Evolutionary conservation across 2,888 invertebrate species (phyloP).

Genomic region (Sympetrum striolatum): DNA sequence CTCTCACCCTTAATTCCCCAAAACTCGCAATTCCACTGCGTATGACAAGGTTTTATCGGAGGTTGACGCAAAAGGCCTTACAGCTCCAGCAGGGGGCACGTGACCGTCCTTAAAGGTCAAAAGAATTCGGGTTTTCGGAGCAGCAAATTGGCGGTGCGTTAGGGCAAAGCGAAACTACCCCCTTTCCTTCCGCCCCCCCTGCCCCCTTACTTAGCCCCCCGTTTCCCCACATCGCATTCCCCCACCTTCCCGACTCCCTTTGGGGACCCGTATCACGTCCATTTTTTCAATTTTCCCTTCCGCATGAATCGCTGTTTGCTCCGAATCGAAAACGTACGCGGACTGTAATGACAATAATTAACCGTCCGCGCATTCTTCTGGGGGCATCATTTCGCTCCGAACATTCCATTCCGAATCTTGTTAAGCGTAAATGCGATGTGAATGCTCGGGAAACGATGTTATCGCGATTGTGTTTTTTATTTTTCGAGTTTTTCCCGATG

Average conservation of each 20-base stretch:
- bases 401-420: background rate
- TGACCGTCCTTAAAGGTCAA: background rate
- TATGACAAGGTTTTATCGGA: background rate
- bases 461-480: background rate
- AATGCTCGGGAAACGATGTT: background rate
- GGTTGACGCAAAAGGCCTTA: background rate
- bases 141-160: background rate
- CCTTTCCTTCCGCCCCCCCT: background rate
- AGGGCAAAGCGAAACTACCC: background rate
- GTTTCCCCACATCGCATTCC: background rate
- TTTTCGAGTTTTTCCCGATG: background rate
- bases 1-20: background rate
- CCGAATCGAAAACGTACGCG: background rate
- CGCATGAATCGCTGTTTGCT: background rate
- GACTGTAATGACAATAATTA: background rate
- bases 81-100: background rate
- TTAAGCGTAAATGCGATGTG: background rate
- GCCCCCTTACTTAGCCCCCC: background rate
- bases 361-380: background rate
- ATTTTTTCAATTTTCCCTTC: background rate
- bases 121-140: background rate
- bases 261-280: background rate
- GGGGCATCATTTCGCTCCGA: background rate
- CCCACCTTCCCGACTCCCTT: background rate
- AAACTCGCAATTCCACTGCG: background rate